Conservation (phyloP, 2,797 vertebrate species). For the Holocentrus rufus region DNA sequence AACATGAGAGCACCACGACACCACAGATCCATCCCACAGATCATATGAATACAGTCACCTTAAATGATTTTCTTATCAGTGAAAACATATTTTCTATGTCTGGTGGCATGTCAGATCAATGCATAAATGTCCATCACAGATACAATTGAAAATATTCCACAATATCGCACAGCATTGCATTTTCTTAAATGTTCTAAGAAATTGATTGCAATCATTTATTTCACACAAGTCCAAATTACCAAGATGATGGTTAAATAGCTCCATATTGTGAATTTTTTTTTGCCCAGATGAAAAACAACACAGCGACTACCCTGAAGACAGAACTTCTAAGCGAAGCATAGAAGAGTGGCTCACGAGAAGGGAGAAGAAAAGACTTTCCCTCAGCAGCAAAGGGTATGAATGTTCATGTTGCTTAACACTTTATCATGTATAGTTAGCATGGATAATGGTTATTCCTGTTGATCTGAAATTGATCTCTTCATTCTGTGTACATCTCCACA, state of each 20-base stretch:
- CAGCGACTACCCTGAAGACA: constrained; percentile 75
- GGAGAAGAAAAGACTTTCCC: constrained; percentile 80
- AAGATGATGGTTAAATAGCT: no score
- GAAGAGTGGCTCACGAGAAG: constrained; percentile 92
- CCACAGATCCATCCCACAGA: neutral
- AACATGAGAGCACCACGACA: neutral
- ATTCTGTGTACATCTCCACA: constrained; percentile 66
- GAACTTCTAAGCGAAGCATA: constrained; percentile 71
- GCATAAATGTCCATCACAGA: no score
- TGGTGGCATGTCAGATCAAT: no score
- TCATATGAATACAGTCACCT: neutral
- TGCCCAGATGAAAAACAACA: constrained; percentile 84
- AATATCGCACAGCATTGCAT: no score
- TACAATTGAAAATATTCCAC: no score
- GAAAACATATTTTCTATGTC: neutral
- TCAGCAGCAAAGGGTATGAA: constrained; percentile 84
- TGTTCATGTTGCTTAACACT: constrained; percentile 29
- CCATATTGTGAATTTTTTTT: constrained; percentile 3
- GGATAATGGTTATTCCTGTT: constrained; percentile 33
- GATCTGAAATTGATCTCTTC: constrained; percentile 53
- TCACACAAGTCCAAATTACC: no score
- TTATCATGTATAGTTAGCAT: constrained; percentile 40
- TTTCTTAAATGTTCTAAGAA: no score
- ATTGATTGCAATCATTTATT: no score
- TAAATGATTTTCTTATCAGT: neutral